Base-by-base conservation (phyloP, 2,888 invertebrate genomes). In the Anticlea derivata region DNA sequence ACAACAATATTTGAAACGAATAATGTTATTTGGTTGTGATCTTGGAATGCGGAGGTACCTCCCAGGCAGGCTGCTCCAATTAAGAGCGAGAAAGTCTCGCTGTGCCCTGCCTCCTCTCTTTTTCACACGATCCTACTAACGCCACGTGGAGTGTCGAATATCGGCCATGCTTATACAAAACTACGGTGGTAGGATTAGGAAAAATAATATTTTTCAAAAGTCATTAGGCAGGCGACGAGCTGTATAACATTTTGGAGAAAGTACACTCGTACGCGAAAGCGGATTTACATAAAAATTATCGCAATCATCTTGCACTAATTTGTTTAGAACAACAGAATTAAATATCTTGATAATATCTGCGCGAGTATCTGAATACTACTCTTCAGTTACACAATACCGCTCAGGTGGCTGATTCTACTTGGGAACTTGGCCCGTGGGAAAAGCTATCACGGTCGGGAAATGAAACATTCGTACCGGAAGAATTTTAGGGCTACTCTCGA, bases 381-480 rank as follows among this genome's bases (percentile, higher is more conserved):
- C 63, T 69, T 75, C 78, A 75, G 78, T 86, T 83, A 71, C 73
- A 72, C 76, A 84, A 83, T 67, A 49, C 60, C 57, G 54, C 48
- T 61, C 55, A 59, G 24, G n/a, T n/a, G n/a, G 13, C n/a, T 38
- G 35, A 33, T 33, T 27, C 29, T 3, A 37, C 37, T 27, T 37
- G 29, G 37, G 31, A 41, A 24, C 31, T 44, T 20, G 48, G 55
- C 56, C 63, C 80, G 83, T 84, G 85, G 68, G 85, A 85, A 80
- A 37, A 33, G 51, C 55, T 48, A 63, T 62, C 61, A 60, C 51
- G 56, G 61, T 51, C 55, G 63, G 68, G 61, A 80, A 81, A 78
- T 76, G 69, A 71, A 65, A 75, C 68, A 74, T 77, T 78, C 61
- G 62, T 17, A 37, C 22, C 17, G 31, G 17, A 50, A 46, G 27